Conservation (phyloP, 2,888 invertebrate genomes). For the Timema cristinae region DNA sequence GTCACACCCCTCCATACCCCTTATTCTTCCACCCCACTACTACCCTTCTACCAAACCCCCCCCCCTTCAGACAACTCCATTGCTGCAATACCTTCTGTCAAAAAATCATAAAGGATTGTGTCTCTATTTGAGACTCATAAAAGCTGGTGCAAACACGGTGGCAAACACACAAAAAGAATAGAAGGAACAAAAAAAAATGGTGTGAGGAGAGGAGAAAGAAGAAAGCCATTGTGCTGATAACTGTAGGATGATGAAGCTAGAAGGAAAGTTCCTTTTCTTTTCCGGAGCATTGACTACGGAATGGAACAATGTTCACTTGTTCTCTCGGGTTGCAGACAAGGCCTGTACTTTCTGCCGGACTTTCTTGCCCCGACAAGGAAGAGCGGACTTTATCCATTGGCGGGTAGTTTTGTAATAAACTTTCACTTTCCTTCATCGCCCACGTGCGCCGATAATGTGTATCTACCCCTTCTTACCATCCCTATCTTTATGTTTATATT, state of each 20-base stretch:
- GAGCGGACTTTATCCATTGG: too few species aligned
- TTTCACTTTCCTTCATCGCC: too few species aligned
- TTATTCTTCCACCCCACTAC: neutral
- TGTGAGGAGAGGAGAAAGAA: constrained; percentile 23
- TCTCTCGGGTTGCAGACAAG: neutral
- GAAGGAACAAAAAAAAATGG: constrained; percentile 12
- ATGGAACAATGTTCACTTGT: constrained; percentile 17
- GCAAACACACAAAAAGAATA: constrained; percentile 18
- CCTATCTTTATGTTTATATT: too few species aligned
- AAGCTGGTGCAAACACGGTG: constrained; percentile 30
- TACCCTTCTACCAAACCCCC: constrained; percentile 14
- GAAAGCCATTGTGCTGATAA: constrained; percentile 31
- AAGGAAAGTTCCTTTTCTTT: constrained; percentile 27
- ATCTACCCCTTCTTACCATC: too few species aligned
- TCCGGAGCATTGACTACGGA: constrained; percentile 21
- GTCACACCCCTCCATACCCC: constrained; percentile 26
- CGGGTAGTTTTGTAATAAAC: too few species aligned
- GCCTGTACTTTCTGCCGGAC: too few species aligned
- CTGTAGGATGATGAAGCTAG: constrained; percentile 31
- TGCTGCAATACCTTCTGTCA: constrained; percentile 30
- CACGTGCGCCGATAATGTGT: too few species aligned
- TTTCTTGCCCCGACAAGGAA: too few species aligned
- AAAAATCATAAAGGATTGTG: constrained; percentile 32
- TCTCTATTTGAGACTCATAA: constrained; percentile 32
- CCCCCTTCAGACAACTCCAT: neutral